Percentiles rank a stretch among this genome's conserved stretches.
Evolutionary conservation across 2,888 invertebrate species (phyloP).

Genomic region (Ectobius pallidus): DNA sequence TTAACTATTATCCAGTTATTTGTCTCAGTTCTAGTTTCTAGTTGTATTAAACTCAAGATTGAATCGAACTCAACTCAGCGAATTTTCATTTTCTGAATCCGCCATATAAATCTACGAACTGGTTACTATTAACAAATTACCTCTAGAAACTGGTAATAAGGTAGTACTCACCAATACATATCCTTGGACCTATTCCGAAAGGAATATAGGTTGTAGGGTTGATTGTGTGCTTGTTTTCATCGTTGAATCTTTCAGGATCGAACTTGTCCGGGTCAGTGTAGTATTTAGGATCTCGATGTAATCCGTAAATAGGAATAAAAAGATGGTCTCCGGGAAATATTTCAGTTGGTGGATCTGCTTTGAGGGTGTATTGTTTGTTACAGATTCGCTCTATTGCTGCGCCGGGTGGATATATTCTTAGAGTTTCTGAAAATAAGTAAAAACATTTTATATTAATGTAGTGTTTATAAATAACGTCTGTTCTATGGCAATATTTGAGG

Average conservation of each 20-base stretch:
- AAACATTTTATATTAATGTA: background rate
- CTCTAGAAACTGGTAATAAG: too few species aligned
- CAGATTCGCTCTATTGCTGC: constrained; percentile 58
- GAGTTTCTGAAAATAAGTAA: constrained; percentile 54
- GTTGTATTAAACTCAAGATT: background rate
- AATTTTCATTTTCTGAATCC: background rate
- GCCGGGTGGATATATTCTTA: constrained; percentile 60
- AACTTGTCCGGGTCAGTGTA: constrained; percentile 49
- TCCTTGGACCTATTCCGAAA: constrained; percentile 66
- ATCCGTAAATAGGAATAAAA: constrained; percentile 46
- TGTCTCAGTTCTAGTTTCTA: too few species aligned
- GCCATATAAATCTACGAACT: too few species aligned
- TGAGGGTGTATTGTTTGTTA: constrained; percentile 56
- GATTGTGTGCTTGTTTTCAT: constrained; percentile 29
- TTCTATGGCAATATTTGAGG: background rate
- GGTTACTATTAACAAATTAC: too few species aligned
- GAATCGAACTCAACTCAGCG: background rate
- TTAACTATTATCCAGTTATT: too few species aligned
- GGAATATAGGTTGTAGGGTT: constrained; percentile 56
- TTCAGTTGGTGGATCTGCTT: background rate
- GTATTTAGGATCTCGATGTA: constrained; percentile 22
- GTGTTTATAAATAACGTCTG: background rate
- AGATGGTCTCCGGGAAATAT: constrained; percentile 16
- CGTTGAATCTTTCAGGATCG: constrained; percentile 50
- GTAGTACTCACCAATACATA: constrained; percentile 61